Conservation (phyloP, 2,797 vertebrate species). For the Betta splendens region DNA sequence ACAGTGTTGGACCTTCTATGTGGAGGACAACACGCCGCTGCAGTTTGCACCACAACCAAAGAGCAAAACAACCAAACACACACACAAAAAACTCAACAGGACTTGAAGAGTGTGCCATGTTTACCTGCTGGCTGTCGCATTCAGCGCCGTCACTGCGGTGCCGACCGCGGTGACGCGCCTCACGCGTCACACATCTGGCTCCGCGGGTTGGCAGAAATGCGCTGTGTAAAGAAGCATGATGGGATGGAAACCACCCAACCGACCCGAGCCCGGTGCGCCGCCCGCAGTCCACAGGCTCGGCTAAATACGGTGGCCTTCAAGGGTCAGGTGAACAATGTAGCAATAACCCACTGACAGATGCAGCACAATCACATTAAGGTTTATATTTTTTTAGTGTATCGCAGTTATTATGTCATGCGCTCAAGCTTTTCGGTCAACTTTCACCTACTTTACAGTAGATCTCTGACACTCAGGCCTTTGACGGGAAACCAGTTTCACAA, state of each 20-base stretch:
- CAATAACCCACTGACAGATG: not conserved
- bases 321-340: constrained; percentile 13
- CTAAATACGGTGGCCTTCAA: constrained; percentile 19
- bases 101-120: constrained; percentile 37
- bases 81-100: constrained; percentile 15
- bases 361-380: not conserved
- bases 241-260: not conserved
- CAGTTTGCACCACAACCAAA: constrained; percentile 31
- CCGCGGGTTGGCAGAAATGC: not conserved
- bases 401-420: not conserved
- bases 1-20: not conserved
- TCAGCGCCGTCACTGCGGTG: constrained; percentile 55
- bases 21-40: constrained; percentile 14
- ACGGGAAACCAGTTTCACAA: not conserved
- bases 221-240: not conserved
- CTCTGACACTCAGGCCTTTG: constrained; percentile 7
- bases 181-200: constrained; percentile 9
- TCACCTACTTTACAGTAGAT: not conserved
- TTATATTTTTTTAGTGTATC: not conserved
- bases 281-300: constrained; percentile 6
- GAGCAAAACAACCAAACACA: too few species aligned
- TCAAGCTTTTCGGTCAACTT: not conserved
- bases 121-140: constrained; percentile 45
- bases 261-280: not conserved
- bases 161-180: constrained; percentile 55